Evolutionary conservation across 1,140 invertebrate genomes (phyloP).

Genomic region (Calosoma granatense): DNA sequence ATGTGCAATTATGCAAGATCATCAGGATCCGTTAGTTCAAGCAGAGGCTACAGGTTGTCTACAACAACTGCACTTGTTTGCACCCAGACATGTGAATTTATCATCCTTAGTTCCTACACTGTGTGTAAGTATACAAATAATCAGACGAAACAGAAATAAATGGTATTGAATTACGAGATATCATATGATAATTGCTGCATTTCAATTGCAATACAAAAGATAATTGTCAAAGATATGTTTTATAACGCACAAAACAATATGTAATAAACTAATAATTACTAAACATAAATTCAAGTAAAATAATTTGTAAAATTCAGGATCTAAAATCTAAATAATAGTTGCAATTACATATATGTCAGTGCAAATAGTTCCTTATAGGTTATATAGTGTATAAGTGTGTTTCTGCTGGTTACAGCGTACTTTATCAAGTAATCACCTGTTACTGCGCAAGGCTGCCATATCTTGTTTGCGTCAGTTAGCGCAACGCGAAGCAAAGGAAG

Average conservation of each 20-base stretch:
- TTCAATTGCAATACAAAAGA: too few species aligned
- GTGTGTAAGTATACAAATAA: constrained; percentile 73
- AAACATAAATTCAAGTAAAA: too few species aligned
- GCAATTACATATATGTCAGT: too few species aligned
- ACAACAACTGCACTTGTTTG: constrained; percentile 96
- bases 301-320: too few species aligned
- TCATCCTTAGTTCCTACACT: constrained; percentile 86
- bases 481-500: constrained; percentile 91
- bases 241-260: too few species aligned
- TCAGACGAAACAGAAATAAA: neutral
- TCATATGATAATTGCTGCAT: too few species aligned
- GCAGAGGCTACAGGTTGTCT: constrained; percentile 93
- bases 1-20: constrained; percentile 89
- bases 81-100: constrained; percentile 87
- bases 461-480: constrained; percentile 90
- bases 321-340: too few species aligned
- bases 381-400: too few species aligned
- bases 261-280: too few species aligned
- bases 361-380: too few species aligned
- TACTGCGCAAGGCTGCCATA: constrained; percentile 85
- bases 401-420: constrained; percentile 61
- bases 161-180: constrained; percentile 13
- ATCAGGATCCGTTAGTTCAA: constrained; percentile 81
- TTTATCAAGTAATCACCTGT: constrained; percentile 77
- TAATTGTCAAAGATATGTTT: too few species aligned